Evolutionary conservation across 1,140 invertebrate genomes (phyloP).

Genomic region (Drosophila repleta): DNA sequence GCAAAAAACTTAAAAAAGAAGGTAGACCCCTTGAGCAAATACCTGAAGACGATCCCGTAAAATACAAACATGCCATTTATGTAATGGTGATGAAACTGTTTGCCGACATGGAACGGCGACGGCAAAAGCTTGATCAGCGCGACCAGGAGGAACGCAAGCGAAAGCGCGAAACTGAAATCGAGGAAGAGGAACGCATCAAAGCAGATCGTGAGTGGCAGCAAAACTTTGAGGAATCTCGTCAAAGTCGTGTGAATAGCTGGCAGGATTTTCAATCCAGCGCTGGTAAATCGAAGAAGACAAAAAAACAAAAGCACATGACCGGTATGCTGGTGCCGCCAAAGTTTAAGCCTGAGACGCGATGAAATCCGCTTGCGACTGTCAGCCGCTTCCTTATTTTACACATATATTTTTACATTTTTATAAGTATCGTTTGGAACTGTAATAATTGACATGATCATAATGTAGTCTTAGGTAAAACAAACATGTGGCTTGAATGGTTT

Average conservation of each 20-base stretch:
- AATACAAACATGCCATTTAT: slow-evolving; percentile 97
- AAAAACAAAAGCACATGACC: slow-evolving; percentile 88
- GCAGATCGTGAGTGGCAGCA: slow-evolving; percentile 97
- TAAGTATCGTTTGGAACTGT: slow-evolving; percentile 70
- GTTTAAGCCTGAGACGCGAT: slow-evolving; percentile 97
- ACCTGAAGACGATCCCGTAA: slow-evolving; percentile 97
- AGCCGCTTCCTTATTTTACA: slow-evolving; percentile 56
- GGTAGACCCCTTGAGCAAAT: slow-evolving; percentile 90
- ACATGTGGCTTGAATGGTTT: slow-evolving; percentile 20
- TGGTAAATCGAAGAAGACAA: slow-evolving; percentile 88
- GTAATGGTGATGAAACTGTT: slow-evolving; percentile 99
- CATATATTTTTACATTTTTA: slow-evolving; percentile 64
- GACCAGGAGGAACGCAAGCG: slow-evolving; percentile 97
- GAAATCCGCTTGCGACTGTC: slow-evolving; percentile 76
- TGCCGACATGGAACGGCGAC: slow-evolving; percentile 97
- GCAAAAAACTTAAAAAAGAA: slow-evolving; percentile 97
- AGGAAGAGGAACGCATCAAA: slow-evolving; percentile 94
- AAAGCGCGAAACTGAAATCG: slow-evolving; percentile 96
- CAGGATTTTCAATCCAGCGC: slow-evolving; percentile 94
- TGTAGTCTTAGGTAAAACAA: slow-evolving; percentile 60
- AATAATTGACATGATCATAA: slow-evolving; percentile 67
- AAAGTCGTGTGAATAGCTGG: slow-evolving; percentile 97
- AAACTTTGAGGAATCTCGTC: slow-evolving; percentile 98
- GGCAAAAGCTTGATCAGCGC: slow-evolving; percentile 92
- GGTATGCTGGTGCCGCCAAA: slow-evolving; percentile 95